phyloP scores from a whole-genome alignment of 2,888 invertebrate species.

The Ornithoptera alexandrae region DNA sequence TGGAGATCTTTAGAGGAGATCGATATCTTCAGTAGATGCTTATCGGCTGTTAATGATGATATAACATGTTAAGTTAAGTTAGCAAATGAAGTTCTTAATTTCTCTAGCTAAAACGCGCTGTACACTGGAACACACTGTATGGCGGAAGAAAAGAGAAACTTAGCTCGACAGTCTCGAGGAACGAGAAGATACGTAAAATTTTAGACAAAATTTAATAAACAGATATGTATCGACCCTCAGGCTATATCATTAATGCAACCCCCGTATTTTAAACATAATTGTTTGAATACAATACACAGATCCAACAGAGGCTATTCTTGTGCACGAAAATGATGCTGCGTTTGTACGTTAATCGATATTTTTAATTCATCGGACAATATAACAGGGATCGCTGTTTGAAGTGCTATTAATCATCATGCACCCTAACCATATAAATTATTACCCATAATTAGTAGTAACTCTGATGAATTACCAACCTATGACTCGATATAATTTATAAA shows the following conservation, averaged over 20 bases:
- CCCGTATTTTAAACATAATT: constrained; percentile 6
- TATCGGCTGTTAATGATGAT: no score
- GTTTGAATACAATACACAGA: background rate
- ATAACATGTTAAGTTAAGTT: no score
- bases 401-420: constrained; percentile 50
- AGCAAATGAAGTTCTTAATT: no score
- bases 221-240: background rate
- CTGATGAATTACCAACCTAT: constrained; percentile 33
- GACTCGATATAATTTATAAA: background rate
- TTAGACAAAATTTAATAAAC: background rate
- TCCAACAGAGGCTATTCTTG: background rate
- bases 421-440: constrained; percentile 42
- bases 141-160: no score
- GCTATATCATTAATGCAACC: constrained; percentile 5
- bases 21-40: no score
- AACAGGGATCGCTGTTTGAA: constrained; percentile 33
- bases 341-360: constrained; percentile 32
- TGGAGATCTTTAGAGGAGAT: no score
- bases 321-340: constrained; percentile 24
- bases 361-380: constrained; percentile 32
- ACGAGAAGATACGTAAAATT: no score
- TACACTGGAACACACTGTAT: no score
- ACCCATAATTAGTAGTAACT: constrained; percentile 49
- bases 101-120: no score
- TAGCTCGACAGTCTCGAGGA: no score